A percentile compares a stretch with the other conserved stretches of the same genome.
Evolutionary conservation across 2,797 vertebrate genomes (phyloP).

Genomic region (Protonibea diacanthus): DNA sequence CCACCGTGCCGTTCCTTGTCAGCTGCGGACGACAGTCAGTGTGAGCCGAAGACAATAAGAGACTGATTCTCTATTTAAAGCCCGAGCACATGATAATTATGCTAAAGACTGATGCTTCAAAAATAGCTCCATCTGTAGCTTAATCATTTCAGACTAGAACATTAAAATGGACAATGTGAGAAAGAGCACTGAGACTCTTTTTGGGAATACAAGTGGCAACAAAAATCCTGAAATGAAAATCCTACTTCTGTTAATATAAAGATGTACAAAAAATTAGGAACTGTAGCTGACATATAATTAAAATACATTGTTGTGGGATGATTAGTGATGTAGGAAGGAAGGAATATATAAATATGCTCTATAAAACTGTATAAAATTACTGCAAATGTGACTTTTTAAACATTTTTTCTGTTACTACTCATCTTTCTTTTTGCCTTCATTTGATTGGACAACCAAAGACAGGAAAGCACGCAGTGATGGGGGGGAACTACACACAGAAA

Average conservation of each 20-base stretch:
- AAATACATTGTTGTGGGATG: not conserved
- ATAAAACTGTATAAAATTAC: not conserved
- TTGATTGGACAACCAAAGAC: no score
- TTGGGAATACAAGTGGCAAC: not conserved
- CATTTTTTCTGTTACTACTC: not conserved
- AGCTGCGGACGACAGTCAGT: conserved; percentile 81
- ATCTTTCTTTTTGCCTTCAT: not conserved
- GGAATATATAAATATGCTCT: not conserved
- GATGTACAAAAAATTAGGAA: not conserved
- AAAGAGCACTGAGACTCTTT: not conserved
- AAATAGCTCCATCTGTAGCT: conserved; percentile 8
- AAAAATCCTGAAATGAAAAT: not conserved
- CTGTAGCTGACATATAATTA: not conserved
- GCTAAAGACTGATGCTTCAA: not conserved
- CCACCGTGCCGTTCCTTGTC: conserved; percentile 94
- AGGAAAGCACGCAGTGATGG: no score
- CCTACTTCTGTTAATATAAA: not conserved
- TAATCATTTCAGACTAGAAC: not conserved
- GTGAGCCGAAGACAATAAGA: conserved; percentile 21
- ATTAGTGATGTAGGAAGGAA: not conserved
- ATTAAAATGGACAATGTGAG: not conserved
- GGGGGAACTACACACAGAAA: no score
- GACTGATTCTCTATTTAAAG: not conserved
- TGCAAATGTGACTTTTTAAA: not conserved
- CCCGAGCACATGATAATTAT: not conserved